Percentiles rank a stretch among this genome's conserved stretches.
These are phyloP conservation scores for Forficula auricularia DNA, from an alignment of 1,140 invertebrate genomes.

Conservation along the genomic window DNA sequence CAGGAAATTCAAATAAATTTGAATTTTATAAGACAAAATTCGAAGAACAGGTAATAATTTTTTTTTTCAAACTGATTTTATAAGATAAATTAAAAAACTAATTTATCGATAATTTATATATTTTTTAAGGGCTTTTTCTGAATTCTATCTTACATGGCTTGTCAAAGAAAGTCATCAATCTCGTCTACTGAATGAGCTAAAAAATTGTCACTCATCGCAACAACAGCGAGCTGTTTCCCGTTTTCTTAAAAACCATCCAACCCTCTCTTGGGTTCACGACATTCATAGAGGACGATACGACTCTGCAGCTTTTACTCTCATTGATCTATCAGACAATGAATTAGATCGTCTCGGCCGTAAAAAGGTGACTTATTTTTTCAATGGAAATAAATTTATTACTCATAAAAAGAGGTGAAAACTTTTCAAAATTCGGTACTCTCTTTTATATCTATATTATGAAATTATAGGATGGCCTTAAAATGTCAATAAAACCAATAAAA, in stretches of 20 bases:
- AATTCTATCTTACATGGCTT: conserved; percentile 54
- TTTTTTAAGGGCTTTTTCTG: conserved; percentile 40
- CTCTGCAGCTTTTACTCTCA: conserved; percentile 43
- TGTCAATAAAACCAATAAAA: too few species aligned
- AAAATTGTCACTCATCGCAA: conserved; percentile 9
- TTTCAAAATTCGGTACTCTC: too few species aligned
- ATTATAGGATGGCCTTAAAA: too few species aligned
- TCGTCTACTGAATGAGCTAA: conserved; percentile 38
- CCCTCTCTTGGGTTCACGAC: conserved; percentile 61
- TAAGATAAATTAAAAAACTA: too few species aligned
- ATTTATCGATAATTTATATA: too few species aligned
- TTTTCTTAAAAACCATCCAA: conserved; percentile 51
- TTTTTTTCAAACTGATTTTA: too few species aligned
- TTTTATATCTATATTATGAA: too few species aligned
- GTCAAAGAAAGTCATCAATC: conserved; percentile 46
- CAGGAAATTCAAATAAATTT: too few species aligned
- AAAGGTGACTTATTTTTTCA: conserved; percentile 32
- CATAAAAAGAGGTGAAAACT: too few species aligned
- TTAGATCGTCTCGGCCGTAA: conserved; percentile 47
- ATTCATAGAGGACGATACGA: conserved; percentile 43
- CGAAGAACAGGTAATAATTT: too few species aligned
- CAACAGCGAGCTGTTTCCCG: conserved; percentile 27
- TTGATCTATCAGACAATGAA: conserved; percentile 45
- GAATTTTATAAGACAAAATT: too few species aligned
- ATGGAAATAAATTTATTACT: too few species aligned